phyloP scores from a whole-genome alignment of 2,888 invertebrate species.

The Serrognathus titanus region DNA sequence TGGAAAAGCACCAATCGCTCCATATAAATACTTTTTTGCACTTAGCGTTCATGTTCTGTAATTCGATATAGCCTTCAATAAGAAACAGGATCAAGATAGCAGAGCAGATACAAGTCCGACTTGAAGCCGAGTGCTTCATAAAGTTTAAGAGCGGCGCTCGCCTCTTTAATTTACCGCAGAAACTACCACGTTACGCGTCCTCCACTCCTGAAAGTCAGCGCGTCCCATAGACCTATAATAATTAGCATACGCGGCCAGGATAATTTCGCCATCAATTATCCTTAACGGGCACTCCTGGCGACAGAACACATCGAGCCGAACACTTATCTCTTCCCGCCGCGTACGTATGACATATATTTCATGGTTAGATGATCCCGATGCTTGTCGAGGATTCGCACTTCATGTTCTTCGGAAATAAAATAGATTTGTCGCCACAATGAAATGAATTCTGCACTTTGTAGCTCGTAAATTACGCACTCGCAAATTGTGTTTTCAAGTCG shows the following conservation, averaged over 20 bases:
- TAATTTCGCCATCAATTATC: conserved; percentile 39
- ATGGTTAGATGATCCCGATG: conserved; percentile 33
- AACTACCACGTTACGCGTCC: conserved; percentile 3
- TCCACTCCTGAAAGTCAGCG: background rate
- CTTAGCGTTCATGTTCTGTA: conserved; percentile 10
- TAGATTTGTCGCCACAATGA: conserved; percentile 29
- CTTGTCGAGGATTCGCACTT: conserved; percentile 33
- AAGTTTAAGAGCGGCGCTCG: background rate
- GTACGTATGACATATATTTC: conserved; percentile 35
- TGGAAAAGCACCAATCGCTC: too few species aligned
- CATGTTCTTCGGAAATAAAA: conserved; percentile 31
- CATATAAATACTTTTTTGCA: conserved; percentile 11
- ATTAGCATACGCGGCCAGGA: conserved; percentile 35
- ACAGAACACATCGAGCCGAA: conserved; percentile 37
- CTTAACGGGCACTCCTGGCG: conserved; percentile 37
- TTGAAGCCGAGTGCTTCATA: background rate
- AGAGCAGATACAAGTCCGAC: conserved; percentile 1
- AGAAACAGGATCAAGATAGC: conserved; percentile 12
- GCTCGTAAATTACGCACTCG: conserved; percentile 5
- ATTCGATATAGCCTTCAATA: conserved; percentile 11
- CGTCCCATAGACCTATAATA: conserved; percentile 24
- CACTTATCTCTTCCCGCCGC: conserved; percentile 36
- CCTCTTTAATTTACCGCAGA: background rate
- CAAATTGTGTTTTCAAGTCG: conserved; percentile 6
- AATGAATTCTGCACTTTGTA: conserved; percentile 14